These are phyloP conservation scores for Hemiscyllium ocellatum DNA, from an alignment of 2,113 vertebrate species.

Conservation along the genomic window DNA sequence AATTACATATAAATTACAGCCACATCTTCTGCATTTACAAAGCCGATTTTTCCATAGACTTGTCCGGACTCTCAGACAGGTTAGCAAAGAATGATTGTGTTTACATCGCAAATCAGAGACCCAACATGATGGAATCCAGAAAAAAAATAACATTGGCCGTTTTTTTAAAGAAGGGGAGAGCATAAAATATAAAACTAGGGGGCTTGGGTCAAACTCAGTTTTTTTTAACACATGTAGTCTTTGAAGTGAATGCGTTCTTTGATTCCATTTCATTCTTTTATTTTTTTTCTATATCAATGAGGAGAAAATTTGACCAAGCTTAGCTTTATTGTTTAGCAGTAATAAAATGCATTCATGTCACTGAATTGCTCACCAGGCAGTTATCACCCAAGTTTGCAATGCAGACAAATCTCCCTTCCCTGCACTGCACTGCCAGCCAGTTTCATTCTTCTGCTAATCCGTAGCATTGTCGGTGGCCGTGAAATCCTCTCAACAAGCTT, in stretches of 20 bases:
- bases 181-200: neutral
- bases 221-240: neutral
- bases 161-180: neutral
- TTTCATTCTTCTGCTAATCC: constrained; percentile 27
- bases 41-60: neutral
- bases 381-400: constrained; percentile 23
- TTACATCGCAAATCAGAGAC: neutral
- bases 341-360: constrained; percentile 30
- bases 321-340: neutral
- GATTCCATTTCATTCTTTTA: constrained; percentile 31
- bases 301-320: constrained; percentile 7
- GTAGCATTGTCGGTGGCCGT: constrained; percentile 7
- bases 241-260: neutral
- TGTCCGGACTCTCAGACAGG: neutral
- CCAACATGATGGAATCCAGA: neutral
- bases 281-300: constrained; percentile 3
- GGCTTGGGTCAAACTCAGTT: neutral
- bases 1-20: neutral
- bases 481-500: constrained; percentile 35
- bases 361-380: constrained; percentile 24
- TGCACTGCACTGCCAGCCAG: neutral
- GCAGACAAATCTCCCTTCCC: constrained; percentile 21
- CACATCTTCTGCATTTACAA: neutral
- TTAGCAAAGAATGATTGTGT: neutral
- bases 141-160: neutral